Percentiles rank a stretch among this genome's conserved stretches.
phyloP scores from a whole-genome alignment of 2,888 invertebrate genomes.

The Tenthredo mesomela region DNA sequence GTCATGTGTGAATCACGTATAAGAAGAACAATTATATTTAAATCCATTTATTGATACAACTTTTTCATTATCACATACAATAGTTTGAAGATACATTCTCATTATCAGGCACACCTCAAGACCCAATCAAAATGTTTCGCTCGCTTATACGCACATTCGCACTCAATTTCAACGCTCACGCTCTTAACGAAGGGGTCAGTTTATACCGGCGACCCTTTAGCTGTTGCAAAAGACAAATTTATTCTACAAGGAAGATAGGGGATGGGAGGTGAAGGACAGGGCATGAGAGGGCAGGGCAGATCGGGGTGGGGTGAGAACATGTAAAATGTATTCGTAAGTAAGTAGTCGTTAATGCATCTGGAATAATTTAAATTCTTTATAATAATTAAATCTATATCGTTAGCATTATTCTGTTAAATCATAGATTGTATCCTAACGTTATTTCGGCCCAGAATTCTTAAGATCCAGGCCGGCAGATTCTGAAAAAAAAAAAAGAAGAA shows the following conservation, averaged over 20 bases:
- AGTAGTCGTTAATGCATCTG: slow-evolving; percentile 65
- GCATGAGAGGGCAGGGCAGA: slow-evolving; percentile 21
- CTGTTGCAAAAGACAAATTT: slow-evolving; percentile 15
- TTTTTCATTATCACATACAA: slow-evolving; percentile 58
- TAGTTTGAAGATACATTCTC: slow-evolving; percentile 39
- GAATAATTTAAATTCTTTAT: slow-evolving; percentile 67
- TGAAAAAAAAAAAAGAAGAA: slow-evolving; percentile 59
- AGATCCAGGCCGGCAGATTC: slow-evolving; percentile 68
- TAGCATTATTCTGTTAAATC: slow-evolving; percentile 54
- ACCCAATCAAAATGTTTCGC: slow-evolving; percentile 18
- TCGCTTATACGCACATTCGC: slow-evolving; percentile 17
- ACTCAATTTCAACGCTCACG: not conserved
- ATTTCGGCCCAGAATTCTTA: slow-evolving; percentile 66
- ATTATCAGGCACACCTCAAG: not conserved
- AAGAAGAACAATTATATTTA: slow-evolving; percentile 51
- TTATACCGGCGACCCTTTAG: slow-evolving; percentile 16
- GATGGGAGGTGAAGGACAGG: slow-evolving; percentile 49
- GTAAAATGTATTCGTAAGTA: slow-evolving; percentile 59
- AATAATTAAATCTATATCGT: slow-evolving; percentile 65
- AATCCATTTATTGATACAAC: slow-evolving; percentile 62
- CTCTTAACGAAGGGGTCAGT: slow-evolving; percentile 5
- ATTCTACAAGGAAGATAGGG: slow-evolving; percentile 21
- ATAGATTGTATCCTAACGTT: slow-evolving; percentile 67
- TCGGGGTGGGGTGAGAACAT: slow-evolving; percentile 58
- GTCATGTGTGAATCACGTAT: not conserved